Base-by-base conservation (phyloP, 2,888 invertebrate genomes). In the Melinopterus prodromus region DNA sequence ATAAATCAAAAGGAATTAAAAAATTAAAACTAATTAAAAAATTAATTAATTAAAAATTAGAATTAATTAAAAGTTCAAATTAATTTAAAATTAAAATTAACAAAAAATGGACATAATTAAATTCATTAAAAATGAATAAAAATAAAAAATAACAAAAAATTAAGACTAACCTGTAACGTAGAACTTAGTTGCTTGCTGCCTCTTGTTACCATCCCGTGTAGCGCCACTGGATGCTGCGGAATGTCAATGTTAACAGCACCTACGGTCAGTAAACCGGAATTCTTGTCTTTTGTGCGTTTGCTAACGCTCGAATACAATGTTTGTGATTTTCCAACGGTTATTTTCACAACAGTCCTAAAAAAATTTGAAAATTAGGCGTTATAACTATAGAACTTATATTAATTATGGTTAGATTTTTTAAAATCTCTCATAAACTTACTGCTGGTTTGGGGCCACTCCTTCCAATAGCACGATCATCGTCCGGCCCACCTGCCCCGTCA, bases 181-280 rank as follows among this genome's bases (percentile, higher is more conserved):
- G 96, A 96, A 6, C 98, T 98, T 71, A 99, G 91, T 87, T 98
- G 97, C 83, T 97, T 95, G 82, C 97, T 97, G 82, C 98, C 97
- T 84, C 99, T 92, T 0, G 97, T 97, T 93, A 99, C 98, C 95
- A 99, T 99, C 77, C 98, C 99, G 90, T 99, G 99, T 84, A 99
- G 90, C 6, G 97, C 98, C 0, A 99, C 98, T 0, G 99, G 99
- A 90, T 99, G 99, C 90, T 99, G 99, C 4, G 99, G 99, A 87
- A 99, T 97, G 89, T 99, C 98, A 79, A 99, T 95, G 82, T 96
- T 94, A 0, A 99, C 95, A 14, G 95, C 95, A 0, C 98, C 99
- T 78, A 99, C 93, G 7, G 96, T 96, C 7, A 97, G 90, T 80
- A 98, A 89, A 0, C 95, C 94, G 77, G 95, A 93, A 87, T 96